Conservation (phyloP, 2,888 invertebrate species). For the Pachliopta kotzebuea region DNA sequence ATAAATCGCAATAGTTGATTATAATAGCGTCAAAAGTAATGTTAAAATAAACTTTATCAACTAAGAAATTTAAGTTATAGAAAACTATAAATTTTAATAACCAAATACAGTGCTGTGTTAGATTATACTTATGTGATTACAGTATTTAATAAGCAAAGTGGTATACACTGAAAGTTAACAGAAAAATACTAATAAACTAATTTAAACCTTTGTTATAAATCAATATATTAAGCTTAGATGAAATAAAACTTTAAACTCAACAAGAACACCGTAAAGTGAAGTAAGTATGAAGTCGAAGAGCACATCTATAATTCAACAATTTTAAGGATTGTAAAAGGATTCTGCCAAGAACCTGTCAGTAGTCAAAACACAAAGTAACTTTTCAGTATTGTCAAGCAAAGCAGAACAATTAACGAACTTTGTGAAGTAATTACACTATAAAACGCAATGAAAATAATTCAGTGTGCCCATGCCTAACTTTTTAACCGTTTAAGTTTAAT, state of each 20-base stretch:
- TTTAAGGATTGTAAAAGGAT: constrained; percentile 58
- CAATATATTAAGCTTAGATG: neutral
- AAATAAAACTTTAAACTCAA: neutral
- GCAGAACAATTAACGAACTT: constrained; percentile 55
- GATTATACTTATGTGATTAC: no score
- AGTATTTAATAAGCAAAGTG: no score
- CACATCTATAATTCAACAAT: constrained; percentile 60
- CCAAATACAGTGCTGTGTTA: no score
- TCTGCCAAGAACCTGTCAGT: constrained; percentile 56
- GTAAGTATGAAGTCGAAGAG: constrained; percentile 29
- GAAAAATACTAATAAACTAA: no score
- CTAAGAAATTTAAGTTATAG: no score
- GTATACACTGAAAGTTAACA: no score
- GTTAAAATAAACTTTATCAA: no score
- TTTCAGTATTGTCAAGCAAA: constrained; percentile 52
- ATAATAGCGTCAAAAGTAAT: neutral
- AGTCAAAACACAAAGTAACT: constrained; percentile 60
- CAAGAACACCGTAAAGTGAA: neutral
- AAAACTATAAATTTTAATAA: no score
- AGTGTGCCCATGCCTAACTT: neutral
- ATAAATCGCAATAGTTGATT: constrained; percentile 22
- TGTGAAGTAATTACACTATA: constrained; percentile 10
- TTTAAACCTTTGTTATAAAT: no score
- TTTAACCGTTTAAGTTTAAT: no score
- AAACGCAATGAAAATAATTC: neutral